Evolutionary conservation across 2,888 invertebrate genomes (phyloP), one percentile per base, ranked within the genome.

Genomic region (Notodonta ziczac): DNA sequence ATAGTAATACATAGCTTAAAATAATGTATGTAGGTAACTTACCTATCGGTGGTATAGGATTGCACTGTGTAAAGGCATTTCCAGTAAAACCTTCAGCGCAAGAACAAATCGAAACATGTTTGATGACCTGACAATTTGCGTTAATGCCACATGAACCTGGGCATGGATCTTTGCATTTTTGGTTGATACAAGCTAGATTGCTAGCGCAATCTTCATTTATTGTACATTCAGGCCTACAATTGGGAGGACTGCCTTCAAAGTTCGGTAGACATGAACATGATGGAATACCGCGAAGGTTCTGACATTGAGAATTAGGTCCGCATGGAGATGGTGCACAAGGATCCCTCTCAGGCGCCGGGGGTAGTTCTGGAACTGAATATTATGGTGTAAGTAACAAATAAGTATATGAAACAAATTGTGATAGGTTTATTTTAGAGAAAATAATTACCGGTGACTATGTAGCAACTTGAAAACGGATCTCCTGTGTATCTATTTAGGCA

Each of bases 311-410:
- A 81, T 95, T 95, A 7, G 94, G 88, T 56, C 96, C 96, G 82
- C 96, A 96, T 0, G 96, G 96, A 35, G 96, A 96, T 50, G 96
- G 96, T 53, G 94, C 81, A 76, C 96, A 96, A 4, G 96, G 96
- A 82, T 96, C 94, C 70, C 88, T 87, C 68, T 86, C 84, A 60
- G 81, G 78, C 50, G 76, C 67, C 58, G 67, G 63, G n/a, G 87
- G 88, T 67, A 78, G 72, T 59, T 79, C 76, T 70, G 87, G 79
- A 70, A 81, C 93, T 94, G 67, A 69, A 81, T 82, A 59, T 58
- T 44, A 10, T 39, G 8, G 8, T 5, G 13, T 46, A n/a, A 46
- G 46, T 6, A 46, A 46, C n/a, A 6, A n/a, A 4, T 46, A 46
- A 12, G 42, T n/a, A 5, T 5, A n/a, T n/a, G 7, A 5, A n/a